Base-by-base conservation (phyloP, 2,797 vertebrate genomes). In the Pangasius sanitwongsei region DNA sequence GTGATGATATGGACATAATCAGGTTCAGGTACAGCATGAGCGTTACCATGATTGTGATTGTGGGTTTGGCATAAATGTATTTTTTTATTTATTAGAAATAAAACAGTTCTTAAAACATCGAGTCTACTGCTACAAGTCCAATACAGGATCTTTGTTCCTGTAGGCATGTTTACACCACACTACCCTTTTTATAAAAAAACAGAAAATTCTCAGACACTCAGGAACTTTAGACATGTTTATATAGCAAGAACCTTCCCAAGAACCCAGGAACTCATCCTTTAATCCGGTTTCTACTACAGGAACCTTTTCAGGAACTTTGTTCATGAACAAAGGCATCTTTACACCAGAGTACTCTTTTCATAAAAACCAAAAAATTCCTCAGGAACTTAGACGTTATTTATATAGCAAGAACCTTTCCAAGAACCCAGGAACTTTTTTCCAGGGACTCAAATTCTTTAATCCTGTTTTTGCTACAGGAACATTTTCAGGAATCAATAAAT, bases 1-100 rank as follows among this genome's bases (percentile, higher is more conserved):
- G 74, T 16, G 31, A 18, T 53, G 89, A 91, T 90, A 90, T 34
- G 41, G n/a, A 88, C 50, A 67, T 31, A 16, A 31, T 78, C 44
- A 13, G 57, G 86, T 87, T 91, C 48, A 81, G 88, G n/a, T 67
- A 41, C 74, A 23, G 18, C 37, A 83, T 37, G 41, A 70, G 72
- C 31, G 13, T 41, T 65, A 83, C 23, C 20, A 48, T 11, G 20
- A 12, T 28, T 50, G 44, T n/a, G 25, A 28, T n/a, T 72, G 18
- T 41, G 37, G 2, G 41, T 50, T 28, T 77, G 72, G 41, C 23
- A 44, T 48, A 13, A 72, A 41, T 70, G 13, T 9, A 11, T 67
- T 67, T 12, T 28, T 67, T 67, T 61, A 61, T 6, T 6, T 69
- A 31, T 31, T 28, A 57, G 0, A 18, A 18, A 57, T 57, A 18